Base-by-base conservation (phyloP, 2,797 vertebrate species). In the Lepus townsendii region DNA sequence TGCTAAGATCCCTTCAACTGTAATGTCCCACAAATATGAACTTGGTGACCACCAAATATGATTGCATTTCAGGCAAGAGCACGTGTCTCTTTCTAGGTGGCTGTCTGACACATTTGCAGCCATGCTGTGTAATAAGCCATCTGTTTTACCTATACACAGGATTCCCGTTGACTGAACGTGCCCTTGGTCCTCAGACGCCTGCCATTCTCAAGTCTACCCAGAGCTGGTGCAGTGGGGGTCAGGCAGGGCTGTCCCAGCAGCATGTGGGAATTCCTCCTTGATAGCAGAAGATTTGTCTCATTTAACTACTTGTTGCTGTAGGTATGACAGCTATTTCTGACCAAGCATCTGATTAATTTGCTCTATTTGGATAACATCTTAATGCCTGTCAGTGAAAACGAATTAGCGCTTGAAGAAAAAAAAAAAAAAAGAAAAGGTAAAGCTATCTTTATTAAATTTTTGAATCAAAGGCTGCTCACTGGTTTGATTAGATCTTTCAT, bases 321-420 rank as follows among this genome's bases (percentile, higher is more conserved):
- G 86, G 42, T n/a, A 60, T 82, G 65, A 73, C 22, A 94, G 62
- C 83, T 78, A 22, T 88, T 92, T 77, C 77, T 77, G 35, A 42
- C 3, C 26, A 95, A 84, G 86, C 20, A 47, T 60, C 88, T 95
- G 75, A 95, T 80, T 84, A 80, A 91, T 92, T 71, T 89, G 3
- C 65, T 89, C 60, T 93, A 75, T 77, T 47, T 68, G 85, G 94
- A 93, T 89, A 80, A 69, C 90, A 88, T 91, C 72, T 80, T 82
- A 91, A 76, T 91, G 68, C 7, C 68, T 94, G 92, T 78, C 52
- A 89, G 75, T 87, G 83, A 86, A 93, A 94, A 86, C 83, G 32
- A 80, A 92, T 85, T 96, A 79, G 38, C 32, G 83, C 85, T 84
- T 73, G 83, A 82, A 95, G 77, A 71, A 79, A 71, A 35, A 79